Evolutionary conservation across 2,797 vertebrate genomes (phyloP).

Genomic region (Pseudochromis fuscus): DNA sequence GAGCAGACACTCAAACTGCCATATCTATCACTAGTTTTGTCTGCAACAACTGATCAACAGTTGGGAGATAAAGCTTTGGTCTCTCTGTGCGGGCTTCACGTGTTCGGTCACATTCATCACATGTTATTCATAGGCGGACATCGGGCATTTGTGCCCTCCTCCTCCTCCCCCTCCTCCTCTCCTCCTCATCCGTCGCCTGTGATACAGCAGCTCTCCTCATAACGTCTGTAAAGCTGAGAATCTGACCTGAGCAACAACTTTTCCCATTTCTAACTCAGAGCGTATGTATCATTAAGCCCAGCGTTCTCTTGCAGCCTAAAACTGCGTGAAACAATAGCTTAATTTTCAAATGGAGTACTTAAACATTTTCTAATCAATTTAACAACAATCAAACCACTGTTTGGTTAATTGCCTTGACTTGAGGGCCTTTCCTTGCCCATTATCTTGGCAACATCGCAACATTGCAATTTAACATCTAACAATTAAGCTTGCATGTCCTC

Average conservation of each 20-base stretch:
- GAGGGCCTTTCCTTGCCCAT: conserved; percentile 85
- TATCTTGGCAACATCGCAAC: conserved; percentile 85
- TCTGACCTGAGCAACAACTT: conserved; percentile 68
- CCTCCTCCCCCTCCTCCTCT: too few relatives aligned
- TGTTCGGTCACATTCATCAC: conserved; percentile 3
- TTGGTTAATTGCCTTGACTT: conserved; percentile 87
- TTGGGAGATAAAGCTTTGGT: conserved; percentile 49
- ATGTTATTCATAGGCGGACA: background rate
- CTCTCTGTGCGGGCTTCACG: conserved; percentile 29
- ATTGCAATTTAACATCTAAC: conserved; percentile 86
- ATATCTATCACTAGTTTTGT: conserved; percentile 63
- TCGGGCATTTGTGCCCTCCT: too few relatives aligned
- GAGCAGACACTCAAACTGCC: conserved; percentile 60
- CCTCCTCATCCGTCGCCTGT: conserved; percentile 9
- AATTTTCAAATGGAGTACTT: conserved; percentile 84
- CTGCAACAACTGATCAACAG: conserved; percentile 67
- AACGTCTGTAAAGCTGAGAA: conserved; percentile 36
- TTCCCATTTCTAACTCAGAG: conserved; percentile 68
- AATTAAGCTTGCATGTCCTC: conserved; percentile 86
- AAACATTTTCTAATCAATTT: conserved; percentile 87
- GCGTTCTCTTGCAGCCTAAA: conserved; percentile 70
- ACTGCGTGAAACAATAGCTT: conserved; percentile 80
- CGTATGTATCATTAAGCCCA: conserved; percentile 77
- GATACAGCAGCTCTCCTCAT: conserved; percentile 5
- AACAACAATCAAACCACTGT: conserved; percentile 86